A percentile compares a stretch with the other conserved stretches of the same genome.
These are phyloP conservation scores for Seira sanloemensis DNA, from an alignment of 2,888 invertebrate genomes.

Conservation along the genomic window DNA sequence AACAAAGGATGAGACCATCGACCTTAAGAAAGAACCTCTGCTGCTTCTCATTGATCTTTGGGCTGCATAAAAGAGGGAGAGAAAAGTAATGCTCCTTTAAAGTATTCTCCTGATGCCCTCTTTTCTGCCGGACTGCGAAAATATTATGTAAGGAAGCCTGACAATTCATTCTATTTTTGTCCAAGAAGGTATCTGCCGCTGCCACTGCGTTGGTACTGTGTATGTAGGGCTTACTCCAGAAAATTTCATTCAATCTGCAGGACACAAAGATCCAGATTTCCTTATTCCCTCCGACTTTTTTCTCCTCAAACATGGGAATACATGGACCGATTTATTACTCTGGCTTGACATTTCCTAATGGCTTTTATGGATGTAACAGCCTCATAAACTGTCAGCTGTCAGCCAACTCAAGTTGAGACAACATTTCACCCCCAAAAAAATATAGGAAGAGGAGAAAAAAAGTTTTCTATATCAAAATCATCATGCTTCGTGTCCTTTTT, in stretches of 20 bases:
- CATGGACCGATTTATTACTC: slow-evolving; percentile 71
- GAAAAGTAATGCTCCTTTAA: no score
- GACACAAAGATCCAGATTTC: slow-evolving; percentile 44
- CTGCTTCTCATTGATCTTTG: no score
- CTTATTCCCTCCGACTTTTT: slow-evolving; percentile 37
- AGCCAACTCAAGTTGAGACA: slow-evolving; percentile 68
- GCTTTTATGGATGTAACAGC: slow-evolving; percentile 72
- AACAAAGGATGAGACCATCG: slow-evolving; percentile 34
- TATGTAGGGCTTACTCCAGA: not conserved
- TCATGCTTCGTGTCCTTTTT: slow-evolving; percentile 10
- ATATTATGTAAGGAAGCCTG: no score
- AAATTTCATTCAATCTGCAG: not conserved
- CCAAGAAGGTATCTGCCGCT: no score
- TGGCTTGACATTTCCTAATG: slow-evolving; percentile 73
- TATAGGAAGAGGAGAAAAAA: slow-evolving; percentile 22
- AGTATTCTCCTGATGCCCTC: not conserved
- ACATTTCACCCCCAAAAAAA: slow-evolving; percentile 66
- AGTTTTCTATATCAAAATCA: slow-evolving; percentile 39
- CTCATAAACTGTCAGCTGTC: slow-evolving; percentile 73
- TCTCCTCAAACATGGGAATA: slow-evolving; percentile 63
- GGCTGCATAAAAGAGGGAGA: no score
- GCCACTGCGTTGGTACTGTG: no score
- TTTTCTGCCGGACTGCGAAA: not conserved
- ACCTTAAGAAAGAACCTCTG: slow-evolving; percentile 40
- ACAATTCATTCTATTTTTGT: no score